Base-by-base conservation (phyloP, 2,113 vertebrate species). In the Mustelus asterias region DNA sequence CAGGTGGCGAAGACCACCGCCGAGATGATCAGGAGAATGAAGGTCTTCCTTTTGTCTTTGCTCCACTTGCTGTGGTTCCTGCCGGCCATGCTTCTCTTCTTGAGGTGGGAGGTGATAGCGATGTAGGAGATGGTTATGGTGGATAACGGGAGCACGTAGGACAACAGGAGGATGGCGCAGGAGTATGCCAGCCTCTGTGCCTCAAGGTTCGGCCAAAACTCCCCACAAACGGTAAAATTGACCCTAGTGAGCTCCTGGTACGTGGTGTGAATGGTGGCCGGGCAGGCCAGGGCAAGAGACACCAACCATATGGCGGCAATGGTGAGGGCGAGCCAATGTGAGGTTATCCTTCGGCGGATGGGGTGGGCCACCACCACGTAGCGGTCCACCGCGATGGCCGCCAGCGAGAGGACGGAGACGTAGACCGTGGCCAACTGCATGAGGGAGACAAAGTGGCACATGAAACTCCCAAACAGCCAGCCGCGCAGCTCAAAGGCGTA, bases 101-200 rank as follows among this genome's bases (percentile, higher is more conserved):
- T 97, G 0, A 98, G 97, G 96, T 97, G 97, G 44, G 97, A 93
- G 0, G 97, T 97, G 89, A 98, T 98, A 96, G 97, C 98, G 33
- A 97, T 98, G 97, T 98, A 98, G 29, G 98, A 98, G 54, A 98
- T 9, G 86, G 97, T 98, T 96, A 98, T 97, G 0, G 98, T 98
- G 95, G 97, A 95, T 96, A 98, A 97, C 0, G 98, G 98, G 96
- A 98, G 97, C 98, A 98, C 97, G 95, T 98, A 98, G 22, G 97
- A 97, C 3, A 97, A 96, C 83, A 97, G 96, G 33, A 98, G 97
- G 94, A 98, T 97, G 96, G 98, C 97, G 96, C 97, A 98, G 90
- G 98, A 98, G 96, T 98, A 98, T 26, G 97, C 96, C 94, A 98
- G 96, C 13, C 97, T 96, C 88, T 97, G 97, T 1, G 96, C 96